These are phyloP conservation scores for Mobula hypostoma DNA, from an alignment of 2,113 vertebrate genomes.

Conservation along the genomic window DNA sequence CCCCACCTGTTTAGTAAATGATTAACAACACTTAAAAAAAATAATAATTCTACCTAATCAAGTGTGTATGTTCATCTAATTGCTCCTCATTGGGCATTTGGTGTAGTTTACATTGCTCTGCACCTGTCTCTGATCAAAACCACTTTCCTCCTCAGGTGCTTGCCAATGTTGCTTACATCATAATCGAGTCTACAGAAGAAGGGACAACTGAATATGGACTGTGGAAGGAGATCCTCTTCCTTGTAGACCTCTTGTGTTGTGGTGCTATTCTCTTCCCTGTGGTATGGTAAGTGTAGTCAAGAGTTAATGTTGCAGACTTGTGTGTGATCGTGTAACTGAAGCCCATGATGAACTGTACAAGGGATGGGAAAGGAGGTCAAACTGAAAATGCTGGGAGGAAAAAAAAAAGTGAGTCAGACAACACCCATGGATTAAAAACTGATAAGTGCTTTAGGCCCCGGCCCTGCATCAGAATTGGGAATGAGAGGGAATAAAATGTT, in stretches of 20 bases:
- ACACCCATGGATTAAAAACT: too few relatives aligned
- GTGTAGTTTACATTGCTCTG: background rate
- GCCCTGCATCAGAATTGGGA: too few relatives aligned
- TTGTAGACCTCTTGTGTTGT: slow-evolving; percentile 77
- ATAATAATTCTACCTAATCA: background rate
- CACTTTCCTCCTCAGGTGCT: slow-evolving; percentile 56
- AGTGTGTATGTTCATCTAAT: background rate
- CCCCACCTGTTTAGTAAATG: too few relatives aligned
- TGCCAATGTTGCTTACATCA: slow-evolving; percentile 77
- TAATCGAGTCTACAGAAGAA: slow-evolving; percentile 78
- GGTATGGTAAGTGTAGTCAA: slow-evolving; percentile 60
- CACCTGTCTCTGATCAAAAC: fast-evolving
- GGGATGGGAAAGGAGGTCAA: background rate
- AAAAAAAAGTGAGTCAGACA: too few relatives aligned
- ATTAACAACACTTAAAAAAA: background rate
- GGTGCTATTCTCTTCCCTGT: slow-evolving; percentile 81
- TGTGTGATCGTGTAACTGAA: background rate
- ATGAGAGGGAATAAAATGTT: too few relatives aligned
- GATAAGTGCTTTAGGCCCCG: too few relatives aligned
- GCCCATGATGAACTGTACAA: background rate
- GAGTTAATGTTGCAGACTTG: background rate
- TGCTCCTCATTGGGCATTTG: background rate
- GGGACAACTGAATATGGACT: slow-evolving; percentile 71
- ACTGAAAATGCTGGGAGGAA: too few relatives aligned
- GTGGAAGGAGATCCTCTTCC: slow-evolving; percentile 77